phyloP scores from a whole-genome alignment of 2,113 vertebrate genomes.

The Puffinus mauretanicus region DNA sequence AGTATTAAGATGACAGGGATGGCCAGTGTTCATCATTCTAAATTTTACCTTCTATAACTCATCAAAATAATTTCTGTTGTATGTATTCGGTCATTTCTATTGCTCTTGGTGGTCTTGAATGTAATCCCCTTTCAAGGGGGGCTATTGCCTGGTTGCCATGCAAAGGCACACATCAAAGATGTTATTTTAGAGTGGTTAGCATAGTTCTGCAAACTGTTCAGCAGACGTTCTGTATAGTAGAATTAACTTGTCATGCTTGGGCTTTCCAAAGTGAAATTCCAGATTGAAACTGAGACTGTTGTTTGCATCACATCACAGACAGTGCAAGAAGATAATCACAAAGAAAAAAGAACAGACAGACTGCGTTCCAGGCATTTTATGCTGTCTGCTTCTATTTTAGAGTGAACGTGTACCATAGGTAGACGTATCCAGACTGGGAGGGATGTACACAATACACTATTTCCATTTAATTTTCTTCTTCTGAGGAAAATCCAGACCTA shows the following conservation, averaged over 20 bases:
- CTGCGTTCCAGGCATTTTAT: constrained; percentile 22
- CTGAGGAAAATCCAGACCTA: neutral
- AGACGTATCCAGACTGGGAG: neutral
- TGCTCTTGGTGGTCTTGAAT: neutral
- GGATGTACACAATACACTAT: neutral
- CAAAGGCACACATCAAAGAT: neutral
- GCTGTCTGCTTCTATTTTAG: constrained; percentile 53
- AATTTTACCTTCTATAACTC: neutral
- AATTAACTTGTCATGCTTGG: constrained; percentile 16
- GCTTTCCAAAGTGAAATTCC: constrained; percentile 34
- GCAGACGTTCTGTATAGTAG: neutral
- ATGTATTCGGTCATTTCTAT: neutral
- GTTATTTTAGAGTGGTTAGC: neutral
- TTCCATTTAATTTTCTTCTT: neutral
- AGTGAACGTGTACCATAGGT: neutral
- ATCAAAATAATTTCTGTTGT: neutral
- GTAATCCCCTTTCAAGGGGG: neutral
- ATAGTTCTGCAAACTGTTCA: neutral
- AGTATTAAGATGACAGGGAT: neutral
- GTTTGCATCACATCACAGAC: constrained; percentile 10
- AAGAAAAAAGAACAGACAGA: neutral
- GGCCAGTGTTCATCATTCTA: neutral
- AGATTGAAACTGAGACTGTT: constrained; percentile 27
- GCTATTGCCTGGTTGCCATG: neutral
- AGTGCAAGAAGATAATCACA: constrained; percentile 11